These are phyloP conservation scores for Sebastes flavidus DNA, from an alignment of 2,797 vertebrate genomes.

Conservation along the genomic window DNA sequence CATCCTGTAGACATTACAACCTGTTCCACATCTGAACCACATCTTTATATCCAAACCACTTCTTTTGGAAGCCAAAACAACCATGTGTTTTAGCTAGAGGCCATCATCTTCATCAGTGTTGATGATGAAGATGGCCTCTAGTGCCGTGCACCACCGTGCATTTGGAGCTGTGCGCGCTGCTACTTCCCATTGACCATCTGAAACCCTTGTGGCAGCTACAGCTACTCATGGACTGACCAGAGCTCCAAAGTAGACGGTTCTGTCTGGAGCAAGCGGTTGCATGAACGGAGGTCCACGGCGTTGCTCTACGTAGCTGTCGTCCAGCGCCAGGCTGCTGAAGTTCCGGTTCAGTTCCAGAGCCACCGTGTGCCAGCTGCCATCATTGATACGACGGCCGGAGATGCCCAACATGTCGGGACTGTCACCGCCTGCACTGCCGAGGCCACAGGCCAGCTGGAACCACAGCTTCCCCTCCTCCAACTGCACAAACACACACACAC, in stretches of 20 bases:
- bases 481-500: conserved; percentile 66
- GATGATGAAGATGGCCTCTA: too few relatives aligned
- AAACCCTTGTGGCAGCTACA: neutral
- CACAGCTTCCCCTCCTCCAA: conserved; percentile 94
- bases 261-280: conserved; percentile 84
- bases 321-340: conserved; percentile 93
- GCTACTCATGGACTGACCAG: conserved; percentile 69
- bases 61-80: neutral
- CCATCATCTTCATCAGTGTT: too few relatives aligned
- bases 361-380: conserved; percentile 95
- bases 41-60: neutral
- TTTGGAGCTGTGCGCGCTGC: neutral
- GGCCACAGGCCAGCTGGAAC: conserved; percentile 92
- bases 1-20: neutral
- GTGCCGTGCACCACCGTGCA: too few relatives aligned
- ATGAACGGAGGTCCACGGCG: conserved; percentile 86
- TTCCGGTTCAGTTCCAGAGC: conserved; percentile 93
- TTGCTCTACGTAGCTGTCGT: conserved; percentile 93
- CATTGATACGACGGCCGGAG: conserved; percentile 90
- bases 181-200: neutral
- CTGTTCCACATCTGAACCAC: neutral
- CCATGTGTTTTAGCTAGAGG: neutral
- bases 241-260: conserved; percentile 92
- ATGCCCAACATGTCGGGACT: conserved; percentile 90
- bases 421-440: conserved; percentile 58